Base-by-base conservation (phyloP, 2,888 invertebrate genomes). In the Dascillus cervinus region DNA sequence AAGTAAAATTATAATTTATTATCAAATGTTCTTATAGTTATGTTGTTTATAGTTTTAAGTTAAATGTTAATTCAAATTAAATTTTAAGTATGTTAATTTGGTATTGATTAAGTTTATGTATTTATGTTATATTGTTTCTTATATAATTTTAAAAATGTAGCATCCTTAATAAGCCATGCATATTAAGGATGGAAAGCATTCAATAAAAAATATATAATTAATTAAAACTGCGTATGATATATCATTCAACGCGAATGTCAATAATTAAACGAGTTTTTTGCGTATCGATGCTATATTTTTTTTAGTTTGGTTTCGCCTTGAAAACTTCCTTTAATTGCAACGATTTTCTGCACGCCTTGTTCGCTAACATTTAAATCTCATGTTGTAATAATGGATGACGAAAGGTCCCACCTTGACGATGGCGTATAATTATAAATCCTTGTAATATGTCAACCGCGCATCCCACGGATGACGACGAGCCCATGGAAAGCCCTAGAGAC, bases 371-470 rank as follows among this genome's bases (percentile, higher is more conserved):
- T 39, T 37, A 37, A 26, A n/a, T n/a, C 33, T 37, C 29, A 34
- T 44, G 42, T 42, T 37, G 45, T 34, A 45, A 46, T 32, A 37
- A 29, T 22, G 33, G 34, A 46, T 46, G 44, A 43, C 42, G 46
- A 46, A 44, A 44, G 44, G 42, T 46, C 44, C 44, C 44, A 44
- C 46, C 43, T 44, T 40, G 35, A 31, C 32, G 41, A 39, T 37
- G 36, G 39, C 37, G 33, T 46, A 41, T 44, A 44, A 46, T 44
- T 44, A 46, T 44, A 46, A 44, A 46, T 43, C 44, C 37, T 37
- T 39, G 46, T 39, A 41, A 44, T 45, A 43, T 46, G 44, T 46
- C 46, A 46, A 44, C 44, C 34, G 44, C 41, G 37, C 46, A 44
- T 44, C 46, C 44, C 41, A 44, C 44, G 39, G 41, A 34, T 39